Percentiles rank a stretch among this genome's conserved stretches.
phyloP scores from a whole-genome alignment of 1,140 invertebrate genomes.

The Drosophila suzukii region DNA sequence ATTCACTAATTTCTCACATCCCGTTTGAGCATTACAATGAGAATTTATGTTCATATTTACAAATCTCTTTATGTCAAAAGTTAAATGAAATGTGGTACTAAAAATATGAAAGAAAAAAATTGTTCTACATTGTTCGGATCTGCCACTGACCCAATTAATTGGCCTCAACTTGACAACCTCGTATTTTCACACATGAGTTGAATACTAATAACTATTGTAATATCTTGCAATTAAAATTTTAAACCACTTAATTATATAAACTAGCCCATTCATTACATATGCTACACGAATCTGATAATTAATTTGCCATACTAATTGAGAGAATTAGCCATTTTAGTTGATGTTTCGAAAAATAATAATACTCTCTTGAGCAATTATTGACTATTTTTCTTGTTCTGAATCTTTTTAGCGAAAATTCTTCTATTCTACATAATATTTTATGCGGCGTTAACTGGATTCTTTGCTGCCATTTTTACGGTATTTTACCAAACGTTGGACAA shows the following conservation, averaged over 20 bases:
- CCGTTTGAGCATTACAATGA: constrained; percentile 17
- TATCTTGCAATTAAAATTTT: too few relatives aligned
- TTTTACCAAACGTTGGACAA: constrained; percentile 96
- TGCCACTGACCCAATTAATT: too few relatives aligned
- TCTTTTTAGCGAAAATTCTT: constrained; percentile 94
- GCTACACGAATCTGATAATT: too few relatives aligned
- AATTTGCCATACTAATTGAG: too few relatives aligned
- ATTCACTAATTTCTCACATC: neutral
- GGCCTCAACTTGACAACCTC: too few relatives aligned
- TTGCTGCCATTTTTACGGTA: constrained; percentile 94
- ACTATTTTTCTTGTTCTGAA: constrained; percentile 8
- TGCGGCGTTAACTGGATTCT: constrained; percentile 93
- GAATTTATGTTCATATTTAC: neutral
- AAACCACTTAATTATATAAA: too few relatives aligned
- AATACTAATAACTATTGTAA: too few relatives aligned
- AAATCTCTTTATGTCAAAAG: neutral
- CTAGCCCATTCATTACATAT: too few relatives aligned
- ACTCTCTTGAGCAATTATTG: neutral
- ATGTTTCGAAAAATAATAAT: neutral
- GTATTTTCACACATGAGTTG: too few relatives aligned
- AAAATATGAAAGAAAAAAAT: neutral
- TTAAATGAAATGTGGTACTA: too few relatives aligned
- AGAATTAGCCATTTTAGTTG: neutral
- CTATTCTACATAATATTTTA: constrained; percentile 98
- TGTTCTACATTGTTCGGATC: too few relatives aligned